Conservation (phyloP, 1,140 invertebrate species). For the Homalodisca vitripennis region DNA sequence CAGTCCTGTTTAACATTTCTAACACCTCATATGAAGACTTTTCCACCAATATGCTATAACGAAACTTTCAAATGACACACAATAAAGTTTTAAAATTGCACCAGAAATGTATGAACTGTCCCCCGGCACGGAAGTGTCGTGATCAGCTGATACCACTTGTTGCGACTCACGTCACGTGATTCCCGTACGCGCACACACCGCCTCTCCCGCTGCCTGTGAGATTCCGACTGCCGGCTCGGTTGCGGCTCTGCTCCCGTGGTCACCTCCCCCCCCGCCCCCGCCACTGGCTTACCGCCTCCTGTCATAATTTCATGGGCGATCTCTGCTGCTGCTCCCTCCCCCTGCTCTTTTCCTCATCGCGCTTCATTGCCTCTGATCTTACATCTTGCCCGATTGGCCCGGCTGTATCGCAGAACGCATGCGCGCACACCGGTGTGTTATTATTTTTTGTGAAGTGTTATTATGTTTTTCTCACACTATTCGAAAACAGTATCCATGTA, state of each 20-base stretch:
- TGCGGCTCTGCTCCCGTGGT: slow-evolving; percentile 18
- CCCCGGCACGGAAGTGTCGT: not conserved
- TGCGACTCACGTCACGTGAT: slow-evolving; percentile 47
- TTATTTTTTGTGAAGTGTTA: slow-evolving; percentile 11
- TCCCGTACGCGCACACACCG: slow-evolving; percentile 51
- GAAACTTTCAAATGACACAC: not conserved
- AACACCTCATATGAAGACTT: not conserved
- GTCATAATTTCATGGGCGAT: slow-evolving; percentile 33
- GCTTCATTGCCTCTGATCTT: slow-evolving; percentile 30
- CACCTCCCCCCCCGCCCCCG: slow-evolving; percentile 37
- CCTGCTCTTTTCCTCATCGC: slow-evolving; percentile 7
- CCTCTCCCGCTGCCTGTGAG: slow-evolving; percentile 51
- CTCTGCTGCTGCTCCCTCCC: slow-evolving; percentile 9
- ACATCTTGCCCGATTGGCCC: slow-evolving; percentile 29
- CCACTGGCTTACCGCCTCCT: slow-evolving; percentile 33
- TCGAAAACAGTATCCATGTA: too few species aligned
- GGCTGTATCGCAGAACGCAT: slow-evolving; percentile 22
- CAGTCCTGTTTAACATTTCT: not conserved
- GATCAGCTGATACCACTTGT: slow-evolving; percentile 45
- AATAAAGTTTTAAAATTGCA: not conserved
- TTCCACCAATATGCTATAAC: not conserved
- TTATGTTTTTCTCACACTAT: not conserved
- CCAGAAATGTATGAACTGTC: not conserved
- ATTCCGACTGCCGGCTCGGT: slow-evolving; percentile 36
- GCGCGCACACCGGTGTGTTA: slow-evolving; percentile 15